Evolutionary conservation across 1,140 invertebrate species (phyloP).

Genomic region (Homalodisca vitripennis): DNA sequence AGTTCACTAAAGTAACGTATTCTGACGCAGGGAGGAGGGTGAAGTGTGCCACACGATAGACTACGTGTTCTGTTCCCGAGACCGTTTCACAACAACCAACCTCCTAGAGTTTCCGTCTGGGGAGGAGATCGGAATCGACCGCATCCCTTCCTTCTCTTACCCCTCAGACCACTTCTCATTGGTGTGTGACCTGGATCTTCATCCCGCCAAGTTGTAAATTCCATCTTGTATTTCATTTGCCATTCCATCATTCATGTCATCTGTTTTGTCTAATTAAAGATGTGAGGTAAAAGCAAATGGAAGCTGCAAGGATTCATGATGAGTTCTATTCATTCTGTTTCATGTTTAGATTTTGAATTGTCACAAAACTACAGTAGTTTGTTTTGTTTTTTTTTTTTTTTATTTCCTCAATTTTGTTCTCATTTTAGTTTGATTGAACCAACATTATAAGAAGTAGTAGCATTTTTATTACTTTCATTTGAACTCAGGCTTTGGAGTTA

Average conservation of each 20-base stretch:
- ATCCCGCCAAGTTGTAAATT: not conserved
- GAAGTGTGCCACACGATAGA: conserved; percentile 76
- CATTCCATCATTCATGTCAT: not conserved
- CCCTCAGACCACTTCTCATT: conserved; percentile 81
- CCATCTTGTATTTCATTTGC: not conserved
- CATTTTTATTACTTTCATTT: no score
- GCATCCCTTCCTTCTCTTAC: conserved; percentile 67
- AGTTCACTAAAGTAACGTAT: no score
- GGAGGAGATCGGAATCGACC: conserved; percentile 63
- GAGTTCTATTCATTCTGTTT: not conserved
- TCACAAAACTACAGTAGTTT: not conserved
- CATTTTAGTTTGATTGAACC: no score
- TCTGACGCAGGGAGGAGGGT: conserved; percentile 57
- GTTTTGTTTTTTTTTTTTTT: not conserved
- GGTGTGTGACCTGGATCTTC: conserved; percentile 60
- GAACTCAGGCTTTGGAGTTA: no score
- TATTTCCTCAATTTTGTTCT: no score
- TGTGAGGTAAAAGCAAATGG: not conserved
- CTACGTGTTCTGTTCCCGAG: conserved; percentile 70
- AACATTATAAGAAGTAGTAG: no score
- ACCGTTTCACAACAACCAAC: conserved; percentile 57
- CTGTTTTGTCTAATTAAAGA: not conserved
- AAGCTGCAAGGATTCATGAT: not conserved
- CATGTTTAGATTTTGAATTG: not conserved
- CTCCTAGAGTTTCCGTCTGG: conserved; percentile 64